phyloP scores from a whole-genome alignment of 1,140 invertebrate species.

The Meloidogyne floridensis region DNA sequence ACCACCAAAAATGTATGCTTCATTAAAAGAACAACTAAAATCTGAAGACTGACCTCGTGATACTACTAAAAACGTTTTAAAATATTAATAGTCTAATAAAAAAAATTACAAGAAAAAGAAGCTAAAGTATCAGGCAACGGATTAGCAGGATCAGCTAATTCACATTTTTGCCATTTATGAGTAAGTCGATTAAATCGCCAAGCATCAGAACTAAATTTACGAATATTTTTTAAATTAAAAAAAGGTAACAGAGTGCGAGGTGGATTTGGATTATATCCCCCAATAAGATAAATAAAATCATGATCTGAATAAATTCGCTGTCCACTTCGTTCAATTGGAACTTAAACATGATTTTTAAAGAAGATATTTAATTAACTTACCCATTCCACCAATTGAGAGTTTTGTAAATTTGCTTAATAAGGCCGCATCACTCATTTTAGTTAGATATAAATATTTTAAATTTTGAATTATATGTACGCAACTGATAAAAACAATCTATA shows the following conservation, averaged over 20 bases:
- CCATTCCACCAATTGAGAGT: not conserved
- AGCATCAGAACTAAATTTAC: constrained; percentile 29
- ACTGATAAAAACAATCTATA: too few species aligned
- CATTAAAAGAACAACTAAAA: constrained; percentile 58
- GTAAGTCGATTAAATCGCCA: constrained; percentile 42
- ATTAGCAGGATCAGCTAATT: not conserved
- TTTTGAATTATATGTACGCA: too few species aligned
- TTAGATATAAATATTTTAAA: too few species aligned
- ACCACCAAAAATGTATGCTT: constrained; percentile 81
- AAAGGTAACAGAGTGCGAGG: not conserved
- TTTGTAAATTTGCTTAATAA: not conserved
- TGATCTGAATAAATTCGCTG: constrained; percentile 39
- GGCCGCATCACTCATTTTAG: not conserved
- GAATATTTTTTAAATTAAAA: not conserved
- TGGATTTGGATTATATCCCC: constrained; percentile 33
- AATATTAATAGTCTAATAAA: not conserved
- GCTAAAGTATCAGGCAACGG: constrained; percentile 30
- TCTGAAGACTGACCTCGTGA: not conserved
- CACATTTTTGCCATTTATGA: constrained; percentile 36
- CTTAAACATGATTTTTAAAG: constrained; percentile 26
- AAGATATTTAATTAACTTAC: not conserved
- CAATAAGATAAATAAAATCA: constrained; percentile 41
- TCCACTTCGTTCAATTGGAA: constrained; percentile 36
- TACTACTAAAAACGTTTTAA: not conserved
- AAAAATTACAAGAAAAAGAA: constrained; percentile 30